Evolutionary conservation across 2,113 vertebrate genomes (phyloP).

Genomic region (Tylochromis polylepis): DNA sequence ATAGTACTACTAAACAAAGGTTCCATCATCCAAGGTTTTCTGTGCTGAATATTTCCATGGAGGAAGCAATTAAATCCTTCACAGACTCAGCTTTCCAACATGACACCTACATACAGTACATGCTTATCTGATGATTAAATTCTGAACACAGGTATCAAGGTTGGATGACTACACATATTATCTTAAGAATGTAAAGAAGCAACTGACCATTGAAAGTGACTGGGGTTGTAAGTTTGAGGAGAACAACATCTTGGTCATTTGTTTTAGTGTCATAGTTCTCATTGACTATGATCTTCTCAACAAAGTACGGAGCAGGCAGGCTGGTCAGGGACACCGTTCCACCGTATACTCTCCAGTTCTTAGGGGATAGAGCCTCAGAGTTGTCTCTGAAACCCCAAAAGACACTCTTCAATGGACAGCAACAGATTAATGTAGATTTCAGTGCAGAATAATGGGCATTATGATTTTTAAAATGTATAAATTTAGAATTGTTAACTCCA

Average conservation of each 20-base stretch:
- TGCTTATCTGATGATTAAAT: neutral
- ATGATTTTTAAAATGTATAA: neutral
- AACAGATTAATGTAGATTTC: neutral
- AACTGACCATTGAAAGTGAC: conserved; percentile 74
- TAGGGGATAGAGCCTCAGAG: conserved; percentile 36
- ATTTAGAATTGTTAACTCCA: neutral
- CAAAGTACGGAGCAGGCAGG: conserved; percentile 38
- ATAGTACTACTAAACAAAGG: neutral
- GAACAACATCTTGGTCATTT: conserved; percentile 82
- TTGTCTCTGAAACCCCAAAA: conserved; percentile 18
- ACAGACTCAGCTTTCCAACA: neutral
- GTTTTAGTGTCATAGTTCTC: conserved; percentile 73
- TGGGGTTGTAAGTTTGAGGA: conserved; percentile 77
- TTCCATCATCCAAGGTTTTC: neutral
- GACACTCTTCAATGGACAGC: neutral
- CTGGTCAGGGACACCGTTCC: conserved; percentile 73
- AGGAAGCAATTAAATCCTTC: neutral
- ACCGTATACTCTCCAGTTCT: conserved; percentile 76
- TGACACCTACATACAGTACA: neutral
- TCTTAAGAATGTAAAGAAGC: neutral
- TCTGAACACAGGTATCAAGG: neutral
- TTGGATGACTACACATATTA: neutral
- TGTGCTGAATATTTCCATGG: neutral
- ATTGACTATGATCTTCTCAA: conserved; percentile 79
- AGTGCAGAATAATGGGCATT: neutral